Base-by-base conservation (phyloP, 2,797 vertebrate species). In the Sebastes aleutianus region DNA sequence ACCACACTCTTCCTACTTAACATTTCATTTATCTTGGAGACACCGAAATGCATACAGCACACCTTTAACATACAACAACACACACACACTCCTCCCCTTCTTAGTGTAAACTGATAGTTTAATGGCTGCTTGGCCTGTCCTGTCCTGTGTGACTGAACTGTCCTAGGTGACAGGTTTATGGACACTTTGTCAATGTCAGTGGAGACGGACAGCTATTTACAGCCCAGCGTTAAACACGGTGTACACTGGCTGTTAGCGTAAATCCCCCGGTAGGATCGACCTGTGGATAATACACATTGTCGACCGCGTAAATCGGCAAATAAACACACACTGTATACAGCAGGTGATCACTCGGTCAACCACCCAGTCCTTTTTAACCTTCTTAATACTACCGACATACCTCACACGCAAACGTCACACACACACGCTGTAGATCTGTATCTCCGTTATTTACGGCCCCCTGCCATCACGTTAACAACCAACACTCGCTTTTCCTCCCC, bases 111-210 rank as follows among this genome's bases (percentile, higher is more conserved):
- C 91, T 93, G 93, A 91, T 96, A 94, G 88, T 89, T 79, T 88
- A 87, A 93, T 90, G 93, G 95, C 89, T 91, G 91, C 89, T 87
- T 86, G 91, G 83, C 85, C 90, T 91, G 92, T 95, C 94, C 93
- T 93, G 95, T 94, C 93, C 91, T 91, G 90, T 90, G 89, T 85
- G 91, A 91, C 95, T 83, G 92, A 93, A 91, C 87, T 91, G 86
- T 95, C 85, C 82, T 83, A 79, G 54, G 89, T 96, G 97, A 97
- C 96, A 96, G 96, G 95, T 98, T 98, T 97, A 97, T 97, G 94
- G 95, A 95, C 95, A 94, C 94, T 93, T 94, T 89, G 95, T 92
- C 95, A 83, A 85, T 90, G 96, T 96, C 94, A 94, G 91, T 91
- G 92, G 96, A 91, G 96, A 96, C 94, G 87, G 96, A 92, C 79